These are phyloP conservation scores for Sturmia bella DNA, from an alignment of 2,888 invertebrate species.

Conservation along the genomic window DNA sequence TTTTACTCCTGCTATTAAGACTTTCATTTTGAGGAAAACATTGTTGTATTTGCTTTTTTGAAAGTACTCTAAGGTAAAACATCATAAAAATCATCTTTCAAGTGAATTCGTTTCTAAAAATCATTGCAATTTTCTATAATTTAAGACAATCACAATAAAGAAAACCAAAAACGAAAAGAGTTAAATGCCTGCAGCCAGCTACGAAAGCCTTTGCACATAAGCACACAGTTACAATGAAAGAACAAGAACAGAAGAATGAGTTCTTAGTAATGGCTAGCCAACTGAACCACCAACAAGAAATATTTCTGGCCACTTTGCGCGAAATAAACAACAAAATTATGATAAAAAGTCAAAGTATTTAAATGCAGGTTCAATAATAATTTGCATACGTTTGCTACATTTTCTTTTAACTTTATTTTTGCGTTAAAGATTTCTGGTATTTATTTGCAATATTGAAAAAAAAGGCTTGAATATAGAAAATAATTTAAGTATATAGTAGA, in stretches of 20 bases:
- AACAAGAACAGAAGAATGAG: conserved; percentile 42
- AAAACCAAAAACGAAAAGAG: conserved; percentile 36
- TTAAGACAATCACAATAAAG: conserved; percentile 76
- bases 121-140: conserved; percentile 81
- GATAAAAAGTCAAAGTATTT: conserved; percentile 78
- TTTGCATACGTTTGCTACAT: conserved; percentile 76
- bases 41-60: conserved; percentile 15
- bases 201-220: conserved; percentile 20
- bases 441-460: conserved; percentile 47
- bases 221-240: conserved; percentile 35
- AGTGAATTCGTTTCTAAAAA: conserved; percentile 71
- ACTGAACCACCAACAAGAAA: conserved; percentile 51
- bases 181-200: conserved; percentile 71
- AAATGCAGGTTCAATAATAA: conserved; percentile 73
- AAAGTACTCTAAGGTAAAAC: not conserved
- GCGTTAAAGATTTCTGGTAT: conserved; percentile 46
- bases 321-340: conserved; percentile 44
- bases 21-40: not conserved
- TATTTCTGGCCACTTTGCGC: conserved; percentile 61
- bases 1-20: not conserved
- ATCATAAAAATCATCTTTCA: conserved; percentile 21
- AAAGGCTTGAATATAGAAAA: conserved; percentile 65
- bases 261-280: conserved; percentile 49
- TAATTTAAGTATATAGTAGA: conserved; percentile 66
- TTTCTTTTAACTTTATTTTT: conserved; percentile 44